phyloP scores from a whole-genome alignment of 1,140 invertebrate genomes.

The Aphelenchoides besseyi region DNA sequence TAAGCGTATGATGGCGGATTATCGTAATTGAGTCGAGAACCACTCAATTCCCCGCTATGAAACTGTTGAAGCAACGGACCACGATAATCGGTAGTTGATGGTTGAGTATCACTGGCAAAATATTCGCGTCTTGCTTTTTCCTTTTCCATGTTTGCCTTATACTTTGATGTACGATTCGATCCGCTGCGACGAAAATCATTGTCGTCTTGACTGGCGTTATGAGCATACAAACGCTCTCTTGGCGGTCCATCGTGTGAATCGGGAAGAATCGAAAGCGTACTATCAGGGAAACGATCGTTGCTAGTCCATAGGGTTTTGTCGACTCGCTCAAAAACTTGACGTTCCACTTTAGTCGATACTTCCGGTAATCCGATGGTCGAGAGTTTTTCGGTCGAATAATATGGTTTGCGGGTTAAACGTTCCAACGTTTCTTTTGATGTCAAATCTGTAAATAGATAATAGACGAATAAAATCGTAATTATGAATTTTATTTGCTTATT shows the following conservation, averaged over 20 bases:
- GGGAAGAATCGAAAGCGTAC: slow-evolving; percentile 18
- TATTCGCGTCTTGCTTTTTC: slow-evolving; percentile 57
- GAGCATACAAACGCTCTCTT: slow-evolving; percentile 48
- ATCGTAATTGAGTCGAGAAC: slow-evolving; percentile 27
- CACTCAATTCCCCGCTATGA: slow-evolving; percentile 55
- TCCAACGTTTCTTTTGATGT: slow-evolving; percentile 61
- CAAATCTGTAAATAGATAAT: too few species aligned
- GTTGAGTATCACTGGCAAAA: slow-evolving; percentile 20
- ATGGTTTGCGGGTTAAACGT: slow-evolving; percentile 55
- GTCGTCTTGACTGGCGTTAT: slow-evolving; percentile 38
- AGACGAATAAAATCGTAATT: too few species aligned
- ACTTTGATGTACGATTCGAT: slow-evolving; percentile 46
- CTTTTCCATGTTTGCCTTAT: slow-evolving; percentile 55
- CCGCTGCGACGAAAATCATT: slow-evolving; percentile 44
- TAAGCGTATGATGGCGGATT: slow-evolving; percentile 33
- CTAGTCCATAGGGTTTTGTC: slow-evolving; percentile 61
- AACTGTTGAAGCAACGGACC: slow-evolving; percentile 60
- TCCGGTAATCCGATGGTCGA: slow-evolving; percentile 40
- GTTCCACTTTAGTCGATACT: slow-evolving; percentile 58
- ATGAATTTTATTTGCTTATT: too few species aligned
- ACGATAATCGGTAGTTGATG: slow-evolving; percentile 44
- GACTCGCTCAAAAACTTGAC: slow-evolving; percentile 60
- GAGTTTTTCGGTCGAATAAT: slow-evolving; percentile 58
- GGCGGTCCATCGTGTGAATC: slow-evolving; percentile 18
- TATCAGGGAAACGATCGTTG: slow-evolving; percentile 31